Base-by-base conservation (phyloP, 2,888 invertebrate genomes). In the Sphaerophoria taeniata region DNA sequence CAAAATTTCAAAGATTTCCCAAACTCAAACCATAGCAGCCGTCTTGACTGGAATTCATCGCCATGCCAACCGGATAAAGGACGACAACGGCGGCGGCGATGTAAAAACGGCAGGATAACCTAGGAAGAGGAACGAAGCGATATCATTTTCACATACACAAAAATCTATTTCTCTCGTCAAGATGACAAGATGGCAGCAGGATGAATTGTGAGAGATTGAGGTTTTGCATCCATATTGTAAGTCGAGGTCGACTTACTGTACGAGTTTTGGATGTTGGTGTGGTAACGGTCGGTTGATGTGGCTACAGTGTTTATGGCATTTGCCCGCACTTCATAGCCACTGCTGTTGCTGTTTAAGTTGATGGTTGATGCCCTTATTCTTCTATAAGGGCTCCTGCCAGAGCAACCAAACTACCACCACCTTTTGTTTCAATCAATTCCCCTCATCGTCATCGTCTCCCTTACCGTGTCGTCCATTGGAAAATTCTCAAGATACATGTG, bases 231-330 rank as follows among this genome's bases (percentile, higher is more conserved):
- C n/a, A n/a, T n/a, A 72, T 85, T 76, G 67, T 67, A 67, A 72
- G 75, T 71, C 58, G 61, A 67, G 67, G 67, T 53, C 24, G 67
- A 67, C 45, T 47, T 14, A 47, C 61, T 24, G 65, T 58, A 71
- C 71, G 65, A 75, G 75, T 76, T 84, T 79, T 80, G 80, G 72
- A 79, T 80, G 73, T 73, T 69, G 72, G 80, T 85, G 53, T 39
- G 80, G 85, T 85, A 77, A 77, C 69, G 76, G 85, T 85, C 81
- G 76, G 85, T 85, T 76, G 73, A 80, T 85, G 85, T 65, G 85
- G 85, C 76, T 81, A 73, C 81, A 81, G 85, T 81, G 85, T 85
- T 81, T 81, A 85, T 85, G 81, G 81, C 85, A 85, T 76, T 76
- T 85, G 67, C 81, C 81, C 85, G 47, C 81, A 85, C 73, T 58